A percentile compares a stretch with the other conserved stretches of the same genome.
Evolutionary conservation across 2,888 invertebrate species (phyloP).

Genomic region (Camponotus fellah): DNA sequence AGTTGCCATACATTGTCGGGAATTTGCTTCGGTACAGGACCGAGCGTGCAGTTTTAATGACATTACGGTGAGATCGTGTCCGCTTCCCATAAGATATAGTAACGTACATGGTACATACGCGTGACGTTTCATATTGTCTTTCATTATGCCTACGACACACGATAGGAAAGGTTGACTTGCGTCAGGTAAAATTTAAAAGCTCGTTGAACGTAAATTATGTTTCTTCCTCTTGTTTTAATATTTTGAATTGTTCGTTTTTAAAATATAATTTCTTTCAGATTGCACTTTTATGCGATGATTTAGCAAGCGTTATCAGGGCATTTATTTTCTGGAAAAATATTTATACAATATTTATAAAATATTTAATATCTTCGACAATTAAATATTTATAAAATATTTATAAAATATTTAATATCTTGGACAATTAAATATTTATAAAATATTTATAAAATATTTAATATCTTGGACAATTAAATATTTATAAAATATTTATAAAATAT

Average conservation of each 20-base stretch:
- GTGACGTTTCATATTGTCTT: not conserved
- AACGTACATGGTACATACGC: not conserved
- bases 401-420: too few species aligned
- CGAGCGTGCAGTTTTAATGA: slow-evolving; percentile 44
- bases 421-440: too few species aligned
- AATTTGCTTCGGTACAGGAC: slow-evolving; percentile 25
- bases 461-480: too few species aligned
- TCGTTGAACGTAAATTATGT: not conserved
- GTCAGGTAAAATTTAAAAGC: not conserved
- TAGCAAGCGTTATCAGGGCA: not conserved
- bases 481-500: too few species aligned
- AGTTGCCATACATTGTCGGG: slow-evolving; percentile 26
- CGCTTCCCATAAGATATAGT: not conserved
- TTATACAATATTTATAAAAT: too few species aligned
- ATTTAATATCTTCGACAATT: too few species aligned
- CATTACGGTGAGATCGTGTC: slow-evolving; percentile 22
- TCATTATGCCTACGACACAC: not conserved
- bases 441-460: too few species aligned
- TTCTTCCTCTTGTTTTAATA: not conserved
- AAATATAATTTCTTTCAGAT: not conserved
- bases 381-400: too few species aligned
- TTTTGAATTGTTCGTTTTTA: not conserved
- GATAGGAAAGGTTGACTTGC: not conserved
- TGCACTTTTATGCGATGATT: not conserved
- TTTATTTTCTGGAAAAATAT: too few species aligned